Percentiles rank a stretch among this genome's conserved stretches.
phyloP scores from a whole-genome alignment of 2,797 vertebrate species.

The Sylvia borin region DNA sequence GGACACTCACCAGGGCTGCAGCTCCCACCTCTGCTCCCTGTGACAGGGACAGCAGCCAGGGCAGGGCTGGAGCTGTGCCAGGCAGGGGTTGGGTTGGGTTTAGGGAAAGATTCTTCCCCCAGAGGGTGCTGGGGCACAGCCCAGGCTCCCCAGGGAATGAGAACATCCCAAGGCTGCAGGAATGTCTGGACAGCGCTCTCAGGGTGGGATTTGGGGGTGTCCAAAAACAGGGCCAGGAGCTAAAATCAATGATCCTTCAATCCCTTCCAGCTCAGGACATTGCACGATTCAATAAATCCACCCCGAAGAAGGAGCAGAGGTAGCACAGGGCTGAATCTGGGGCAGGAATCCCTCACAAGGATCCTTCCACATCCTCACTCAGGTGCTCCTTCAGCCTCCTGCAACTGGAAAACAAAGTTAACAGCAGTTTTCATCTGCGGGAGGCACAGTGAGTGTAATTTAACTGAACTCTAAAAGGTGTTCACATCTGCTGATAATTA shows the following conservation, averaged over 20 bases:
- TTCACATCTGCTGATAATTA: background rate
- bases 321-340: background rate
- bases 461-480: background rate
- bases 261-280: background rate
- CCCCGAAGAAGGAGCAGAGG: background rate
- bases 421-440: background rate
- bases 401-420: background rate
- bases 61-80: background rate
- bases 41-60: background rate
- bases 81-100: background rate
- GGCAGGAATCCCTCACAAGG: background rate
- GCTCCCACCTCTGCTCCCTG: background rate
- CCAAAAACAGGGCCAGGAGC: background rate
- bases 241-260: background rate
- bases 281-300: background rate
- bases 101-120: background rate
- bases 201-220: background rate
- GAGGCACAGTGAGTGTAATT: background rate
- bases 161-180: background rate
- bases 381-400: background rate
- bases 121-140: background rate
- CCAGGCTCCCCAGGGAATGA: background rate
- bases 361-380: background rate
- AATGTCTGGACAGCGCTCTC: accelerated
- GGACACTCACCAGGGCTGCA: background rate